phyloP scores from a whole-genome alignment of 2,797 vertebrate genomes.

The Clarias laeviceps region DNA sequence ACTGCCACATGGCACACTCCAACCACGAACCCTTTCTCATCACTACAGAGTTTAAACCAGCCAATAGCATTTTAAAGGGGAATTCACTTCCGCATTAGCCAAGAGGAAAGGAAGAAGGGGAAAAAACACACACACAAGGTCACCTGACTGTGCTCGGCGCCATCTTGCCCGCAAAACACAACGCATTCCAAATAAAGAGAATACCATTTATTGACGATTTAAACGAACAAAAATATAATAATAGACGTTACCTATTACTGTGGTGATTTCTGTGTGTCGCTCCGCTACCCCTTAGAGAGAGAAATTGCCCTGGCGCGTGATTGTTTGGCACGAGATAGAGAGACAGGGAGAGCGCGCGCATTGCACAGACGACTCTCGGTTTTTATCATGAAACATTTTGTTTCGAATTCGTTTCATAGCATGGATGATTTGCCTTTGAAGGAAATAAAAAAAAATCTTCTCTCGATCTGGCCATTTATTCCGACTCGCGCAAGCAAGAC shows the following conservation, averaged over 20 bases:
- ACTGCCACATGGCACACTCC: constrained; percentile 58
- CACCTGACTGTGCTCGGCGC: constrained; percentile 66
- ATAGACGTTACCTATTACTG: constrained; percentile 67
- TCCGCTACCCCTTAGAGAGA: constrained; percentile 66
- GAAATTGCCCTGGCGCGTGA: constrained; percentile 61
- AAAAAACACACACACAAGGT: constrained; percentile 58
- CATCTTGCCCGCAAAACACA: constrained; percentile 65
- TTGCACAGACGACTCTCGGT: constrained; percentile 63
- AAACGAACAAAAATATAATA: constrained; percentile 61
- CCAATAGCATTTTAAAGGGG: constrained; percentile 54
- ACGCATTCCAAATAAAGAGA: constrained; percentile 53
- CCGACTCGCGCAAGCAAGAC: constrained; percentile 60
- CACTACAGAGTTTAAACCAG: constrained; percentile 56
- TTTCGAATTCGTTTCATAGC: constrained; percentile 60
- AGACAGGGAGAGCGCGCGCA: constrained; percentile 50
- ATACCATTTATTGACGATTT: constrained; percentile 63
- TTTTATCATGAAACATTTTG: constrained; percentile 55
- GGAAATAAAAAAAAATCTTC: constrained; percentile 53
- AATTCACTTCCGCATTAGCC: constrained; percentile 58
- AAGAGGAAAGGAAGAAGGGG: constrained; percentile 32
- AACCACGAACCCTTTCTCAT: constrained; percentile 46
- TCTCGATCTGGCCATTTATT: constrained; percentile 60
- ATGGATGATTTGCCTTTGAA: constrained; percentile 60
- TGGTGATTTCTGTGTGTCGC: constrained; percentile 65
- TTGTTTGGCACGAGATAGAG: constrained; percentile 59